Conservation (phyloP, 2,888 invertebrate species). For the Cheilosia grossa region DNA sequence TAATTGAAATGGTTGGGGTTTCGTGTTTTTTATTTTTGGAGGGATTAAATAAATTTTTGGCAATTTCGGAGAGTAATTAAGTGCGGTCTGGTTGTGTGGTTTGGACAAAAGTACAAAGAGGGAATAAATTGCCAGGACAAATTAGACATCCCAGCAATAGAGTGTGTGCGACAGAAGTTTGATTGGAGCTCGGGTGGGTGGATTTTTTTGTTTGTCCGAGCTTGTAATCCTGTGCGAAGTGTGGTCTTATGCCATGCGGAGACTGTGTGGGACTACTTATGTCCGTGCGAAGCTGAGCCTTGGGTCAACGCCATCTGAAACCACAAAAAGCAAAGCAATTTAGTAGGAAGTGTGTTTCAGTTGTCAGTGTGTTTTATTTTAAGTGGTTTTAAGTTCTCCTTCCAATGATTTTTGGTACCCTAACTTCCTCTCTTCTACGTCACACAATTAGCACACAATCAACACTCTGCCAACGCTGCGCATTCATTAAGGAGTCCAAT, state of each 20-base stretch:
- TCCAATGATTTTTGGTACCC: too few species aligned
- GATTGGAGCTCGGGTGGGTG: neutral
- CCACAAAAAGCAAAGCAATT: neutral
- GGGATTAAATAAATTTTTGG: constrained; percentile 26
- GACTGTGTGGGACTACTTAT: too few species aligned
- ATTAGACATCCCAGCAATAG: neutral
- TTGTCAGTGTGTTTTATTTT: too few species aligned
- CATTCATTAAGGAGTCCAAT: constrained; percentile 59
- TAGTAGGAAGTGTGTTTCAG: too few species aligned
- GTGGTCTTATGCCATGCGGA: too few species aligned
- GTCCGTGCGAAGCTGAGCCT: too few species aligned
- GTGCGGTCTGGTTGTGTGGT: constrained; percentile 4
- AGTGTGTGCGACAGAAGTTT: neutral
- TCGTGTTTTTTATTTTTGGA: neutral
- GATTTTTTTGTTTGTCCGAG: neutral
- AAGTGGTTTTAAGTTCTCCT: too few species aligned
- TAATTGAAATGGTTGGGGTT: constrained; percentile 46
- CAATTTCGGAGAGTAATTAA: constrained; percentile 17
- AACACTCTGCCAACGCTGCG: constrained; percentile 4
- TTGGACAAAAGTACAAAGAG: constrained; percentile 8
- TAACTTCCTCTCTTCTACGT: neutral
- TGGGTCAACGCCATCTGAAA: too few species aligned
- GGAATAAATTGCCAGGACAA: constrained; percentile 2
- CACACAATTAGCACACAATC: constrained; percentile 4
- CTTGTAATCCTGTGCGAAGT: too few species aligned